A percentile compares a stretch with the other conserved stretches of the same genome.
These are phyloP conservation scores for Agrotis ipsilon DNA, from an alignment of 2,888 invertebrate genomes.

Conservation along the genomic window DNA sequence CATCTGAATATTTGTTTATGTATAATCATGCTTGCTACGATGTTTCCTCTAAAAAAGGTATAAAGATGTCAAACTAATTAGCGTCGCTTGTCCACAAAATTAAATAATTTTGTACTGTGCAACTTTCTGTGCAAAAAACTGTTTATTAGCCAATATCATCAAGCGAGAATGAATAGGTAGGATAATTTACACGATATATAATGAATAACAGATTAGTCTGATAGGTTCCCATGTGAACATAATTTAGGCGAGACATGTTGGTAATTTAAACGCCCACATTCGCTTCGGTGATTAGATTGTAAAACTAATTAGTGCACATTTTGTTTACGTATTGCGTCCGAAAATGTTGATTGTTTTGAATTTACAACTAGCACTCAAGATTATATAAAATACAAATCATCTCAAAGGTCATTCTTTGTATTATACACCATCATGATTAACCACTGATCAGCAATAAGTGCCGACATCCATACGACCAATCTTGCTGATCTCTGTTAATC, in stretches of 20 bases:
- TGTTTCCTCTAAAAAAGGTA: background rate
- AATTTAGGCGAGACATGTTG: constrained; percentile 20
- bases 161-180: constrained; percentile 6
- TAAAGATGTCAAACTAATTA: constrained; percentile 8
- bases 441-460: no score
- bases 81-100: constrained; percentile 4
- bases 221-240: constrained; percentile 27
- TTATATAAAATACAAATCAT: no score
- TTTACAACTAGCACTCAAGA: background rate
- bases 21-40: no score
- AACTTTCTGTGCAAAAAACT: constrained; percentile 20
- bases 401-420: no score
- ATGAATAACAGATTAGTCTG: constrained; percentile 20
- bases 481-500: background rate
- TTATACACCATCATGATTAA: no score
- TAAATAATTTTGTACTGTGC: constrained; percentile 7
- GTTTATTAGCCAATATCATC: constrained; percentile 21
- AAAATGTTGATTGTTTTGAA: background rate
- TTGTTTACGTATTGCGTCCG: background rate
- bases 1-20: no score
- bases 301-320: constrained; percentile 22
- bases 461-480: background rate
- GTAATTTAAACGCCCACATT: constrained; percentile 31
- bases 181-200: constrained; percentile 29
- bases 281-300: constrained; percentile 28